Base-by-base conservation (phyloP, 2,888 invertebrate genomes). In the Melanostoma mellinum region DNA sequence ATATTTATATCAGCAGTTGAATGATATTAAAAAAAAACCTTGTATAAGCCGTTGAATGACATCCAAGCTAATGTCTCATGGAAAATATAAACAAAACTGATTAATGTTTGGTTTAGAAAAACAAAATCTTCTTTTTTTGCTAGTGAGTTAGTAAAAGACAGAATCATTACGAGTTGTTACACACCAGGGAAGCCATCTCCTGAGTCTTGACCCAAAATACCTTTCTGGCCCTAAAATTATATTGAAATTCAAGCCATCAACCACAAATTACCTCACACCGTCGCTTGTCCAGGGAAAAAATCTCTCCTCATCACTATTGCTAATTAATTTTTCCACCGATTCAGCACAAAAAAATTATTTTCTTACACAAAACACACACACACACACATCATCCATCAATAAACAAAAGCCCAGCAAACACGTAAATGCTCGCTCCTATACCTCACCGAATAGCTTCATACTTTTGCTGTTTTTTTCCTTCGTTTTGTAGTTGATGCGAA, bases 351-450 rank as follows among this genome's bases (percentile, higher is more conserved):
- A 36, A 30, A 44, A 42, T 42, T 42, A 30, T 3, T 2, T 52
- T 40, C n/a, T 4, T 5, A 48, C 10, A 63, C 33, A 68, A 53
- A 20, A 68, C 33, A 55, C 40, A 20, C 5, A 55, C 40, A 20
- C 5, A 55, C 42, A 33, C 5, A 65, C 33, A 35, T 55, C 44
- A 56, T 79, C 68, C 78, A 73, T 73, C 78, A 73, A 68, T 73
- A 79, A 73, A 73, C 55, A 61, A 79, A 79, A 79, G 78, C 61
- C 61, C 60, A 55, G 67, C 73, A 61, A n/a, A 68, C 73, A 68
- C 67, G 73, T 79, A 46, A 61, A 79, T 68, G 61, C 68, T 52
- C 20, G 20, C 20, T 20, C 20, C 20, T 20, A 20, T 20, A 20
- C 48, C 53, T 58, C 44, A 30, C 30, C 20, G 58, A 68, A 75